A percentile compares a stretch with the other conserved stretches of the same genome.
Evolutionary conservation across 2,113 vertebrate species (phyloP).

Genomic region (Centropristis striata): DNA sequence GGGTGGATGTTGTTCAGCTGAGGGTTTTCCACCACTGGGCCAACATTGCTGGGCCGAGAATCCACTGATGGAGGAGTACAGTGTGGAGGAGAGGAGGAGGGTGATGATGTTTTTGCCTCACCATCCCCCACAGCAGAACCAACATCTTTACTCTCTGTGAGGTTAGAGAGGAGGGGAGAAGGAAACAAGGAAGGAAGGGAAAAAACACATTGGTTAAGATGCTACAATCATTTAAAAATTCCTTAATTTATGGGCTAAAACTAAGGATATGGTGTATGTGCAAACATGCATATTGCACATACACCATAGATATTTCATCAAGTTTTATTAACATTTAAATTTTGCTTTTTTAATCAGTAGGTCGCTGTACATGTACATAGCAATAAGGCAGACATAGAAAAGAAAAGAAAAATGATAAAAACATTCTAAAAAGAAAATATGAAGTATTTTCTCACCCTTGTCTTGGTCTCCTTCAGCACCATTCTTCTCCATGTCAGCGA

Average conservation of each 20-base stretch:
- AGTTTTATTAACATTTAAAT: neutral
- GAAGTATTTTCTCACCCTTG: slow-evolving; percentile 63
- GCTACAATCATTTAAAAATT: neutral
- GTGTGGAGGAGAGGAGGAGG: slow-evolving; percentile 74
- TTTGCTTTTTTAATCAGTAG: neutral
- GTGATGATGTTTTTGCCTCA: slow-evolving; percentile 77
- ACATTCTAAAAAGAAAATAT: neutral
- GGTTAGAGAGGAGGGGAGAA: neutral
- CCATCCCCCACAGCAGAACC: slow-evolving; percentile 61
- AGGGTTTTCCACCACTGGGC: slow-evolving; percentile 75
- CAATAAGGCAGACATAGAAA: neutral
- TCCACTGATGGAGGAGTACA: slow-evolving; percentile 70
- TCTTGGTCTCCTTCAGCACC: slow-evolving; percentile 77
- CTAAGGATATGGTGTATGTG: neutral
- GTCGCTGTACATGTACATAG: neutral
- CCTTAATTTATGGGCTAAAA: neutral
- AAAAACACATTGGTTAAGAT: neutral
- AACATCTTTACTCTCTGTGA: slow-evolving; percentile 73
- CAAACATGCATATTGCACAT: neutral
- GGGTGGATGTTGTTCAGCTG: slow-evolving; percentile 80
- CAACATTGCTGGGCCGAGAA: slow-evolving; percentile 58
- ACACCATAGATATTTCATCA: neutral
- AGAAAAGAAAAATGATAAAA: neutral
- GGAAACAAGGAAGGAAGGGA: neutral
- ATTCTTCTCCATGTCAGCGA: slow-evolving; percentile 56